Percentiles rank a stretch among this genome's conserved stretches.
phyloP scores from a whole-genome alignment of 30 jellyfish, hydroid and myxozoan species.

The Haliclystus octoradiatus region DNA sequence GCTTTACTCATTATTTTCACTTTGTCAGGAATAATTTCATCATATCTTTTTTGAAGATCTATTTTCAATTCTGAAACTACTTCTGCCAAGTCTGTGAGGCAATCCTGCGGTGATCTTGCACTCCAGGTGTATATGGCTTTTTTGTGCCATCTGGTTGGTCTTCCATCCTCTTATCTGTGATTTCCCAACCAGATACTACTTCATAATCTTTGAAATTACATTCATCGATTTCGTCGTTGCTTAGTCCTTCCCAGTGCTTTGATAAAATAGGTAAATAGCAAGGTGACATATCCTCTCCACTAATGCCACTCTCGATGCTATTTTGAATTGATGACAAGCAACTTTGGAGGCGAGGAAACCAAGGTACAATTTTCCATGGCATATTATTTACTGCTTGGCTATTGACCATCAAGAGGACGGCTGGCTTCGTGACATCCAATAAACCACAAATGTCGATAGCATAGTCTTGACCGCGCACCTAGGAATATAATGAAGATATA shows the following conservation, averaged over 20 bases:
- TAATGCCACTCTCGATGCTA: neutral
- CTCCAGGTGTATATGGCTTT: constrained; percentile 2
- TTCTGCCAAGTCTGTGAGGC: neutral
- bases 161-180: neutral
- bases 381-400: constrained; percentile 3
- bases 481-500: no score
- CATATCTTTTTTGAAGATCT: neutral
- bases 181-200: constrained; percentile 6
- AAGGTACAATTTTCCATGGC: constrained; percentile 24
- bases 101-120: constrained; percentile 19
- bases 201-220: constrained; percentile 6
- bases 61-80: neutral
- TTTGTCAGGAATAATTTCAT: constrained; percentile 1
- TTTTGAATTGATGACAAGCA: no score
- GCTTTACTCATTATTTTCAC: neutral
- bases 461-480: no score
- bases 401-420: constrained; percentile 8
- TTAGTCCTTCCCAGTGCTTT: constrained; percentile 14
- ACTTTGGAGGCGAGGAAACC: constrained; percentile 18
- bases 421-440: constrained; percentile 11
- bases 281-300: neutral
- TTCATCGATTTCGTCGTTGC: constrained; percentile 13
- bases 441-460: constrained; percentile 8
- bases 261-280: constrained; percentile 4
- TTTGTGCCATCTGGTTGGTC: neutral